Evolutionary conservation across 2,888 invertebrate species (phyloP), one percentile per base, ranked within the genome.

Genomic region (Rosalia funebris): DNA sequence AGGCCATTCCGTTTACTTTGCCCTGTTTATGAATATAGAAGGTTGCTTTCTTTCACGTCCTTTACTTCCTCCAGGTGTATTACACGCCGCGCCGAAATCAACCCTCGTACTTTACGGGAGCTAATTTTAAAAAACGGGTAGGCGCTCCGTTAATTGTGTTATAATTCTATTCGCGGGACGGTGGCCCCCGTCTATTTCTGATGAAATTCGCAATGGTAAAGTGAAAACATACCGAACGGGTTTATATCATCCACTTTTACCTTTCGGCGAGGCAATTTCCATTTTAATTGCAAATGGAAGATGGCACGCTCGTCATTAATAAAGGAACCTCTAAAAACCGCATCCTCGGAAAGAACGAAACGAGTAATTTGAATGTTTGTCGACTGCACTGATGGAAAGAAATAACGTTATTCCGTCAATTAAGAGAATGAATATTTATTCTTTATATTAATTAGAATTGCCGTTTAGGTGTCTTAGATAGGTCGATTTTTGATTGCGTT

Each of bases 41-140:
- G 53, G 53, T 20, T 14, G 41, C 46, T 52, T 50, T 54, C 54
- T 45, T 52, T 46, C 45, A 19, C 19, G 32, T 46, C 34, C 16
- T 41, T 14, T 46, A 55, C 65, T 70, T 66, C 60, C 69, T 69
- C 71, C 64, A 66, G 63, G 69, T 68, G 70, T 32, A 57, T 53
- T 9, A 12, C 45, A 2, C 15, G 16, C 2, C 11, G 44, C 10
- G 19, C n/a, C 10, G 44, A 19, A 11, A 4, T 17, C 1, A 11
- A 10, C 44, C 44, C 41, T 41, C 2, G 41, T 17, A 25, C 25
- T 25, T 25, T 25, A 25, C 4, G 11, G 11, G 34, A 2, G 5
- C 10, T 11, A 34, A 34, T 34, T 34, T 34, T 3, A 2, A n/a
- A 34, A 34, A 34, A 2, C 10, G 7, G 10, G 11, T 34, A n/a